Percentiles rank a stretch among this genome's conserved stretches.
These are phyloP conservation scores for Jordanella pulchra DNA, from an alignment of 2,797 vertebrate genomes.

Conservation along the genomic window DNA sequence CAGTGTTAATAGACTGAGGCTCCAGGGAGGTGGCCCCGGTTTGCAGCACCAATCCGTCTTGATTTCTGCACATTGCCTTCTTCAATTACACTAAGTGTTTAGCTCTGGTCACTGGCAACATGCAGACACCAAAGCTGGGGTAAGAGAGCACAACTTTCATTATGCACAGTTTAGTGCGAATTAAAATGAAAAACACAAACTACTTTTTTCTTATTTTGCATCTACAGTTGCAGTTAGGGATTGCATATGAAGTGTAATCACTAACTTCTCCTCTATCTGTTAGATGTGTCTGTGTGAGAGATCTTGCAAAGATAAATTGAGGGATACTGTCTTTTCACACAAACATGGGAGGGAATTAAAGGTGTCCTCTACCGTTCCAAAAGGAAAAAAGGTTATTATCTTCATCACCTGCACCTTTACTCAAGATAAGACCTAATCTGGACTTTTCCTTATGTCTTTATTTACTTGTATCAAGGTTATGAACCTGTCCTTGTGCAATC, in stretches of 20 bases:
- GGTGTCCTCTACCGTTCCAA: slow-evolving; percentile 67
- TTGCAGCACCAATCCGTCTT: slow-evolving; percentile 79
- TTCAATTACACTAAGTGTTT: slow-evolving; percentile 81
- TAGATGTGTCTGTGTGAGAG: slow-evolving; percentile 65
- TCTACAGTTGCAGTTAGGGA: slow-evolving; percentile 31
- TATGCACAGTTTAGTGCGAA: slow-evolving; percentile 43
- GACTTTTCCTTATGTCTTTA: slow-evolving; percentile 75
- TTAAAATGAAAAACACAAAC: slow-evolving; percentile 46
- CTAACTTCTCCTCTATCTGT: slow-evolving; percentile 57
- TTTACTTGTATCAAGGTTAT: slow-evolving; percentile 77
- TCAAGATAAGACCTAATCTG: slow-evolving; percentile 83
- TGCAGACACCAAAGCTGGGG: slow-evolving; percentile 34
- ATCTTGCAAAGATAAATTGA: slow-evolving; percentile 75
- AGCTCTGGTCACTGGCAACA: slow-evolving; percentile 66
- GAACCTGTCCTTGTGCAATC: slow-evolving; percentile 52
- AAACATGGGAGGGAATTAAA: slow-evolving; percentile 71
- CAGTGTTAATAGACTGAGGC: slow-evolving; percentile 81
- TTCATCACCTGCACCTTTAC: slow-evolving; percentile 77
- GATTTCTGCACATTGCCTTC: slow-evolving; percentile 81
- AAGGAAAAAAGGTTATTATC: slow-evolving; percentile 73
- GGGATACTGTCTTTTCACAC: slow-evolving; percentile 70
- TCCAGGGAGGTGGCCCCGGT: slow-evolving; percentile 77
- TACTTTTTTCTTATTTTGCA: slow-evolving; percentile 21
- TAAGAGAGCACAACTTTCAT: slow-evolving; percentile 17
- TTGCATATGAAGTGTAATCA: slow-evolving; percentile 64